Evolutionary conservation across 1,140 invertebrate species (phyloP).

Genomic region (Mylabris phalerata): DNA sequence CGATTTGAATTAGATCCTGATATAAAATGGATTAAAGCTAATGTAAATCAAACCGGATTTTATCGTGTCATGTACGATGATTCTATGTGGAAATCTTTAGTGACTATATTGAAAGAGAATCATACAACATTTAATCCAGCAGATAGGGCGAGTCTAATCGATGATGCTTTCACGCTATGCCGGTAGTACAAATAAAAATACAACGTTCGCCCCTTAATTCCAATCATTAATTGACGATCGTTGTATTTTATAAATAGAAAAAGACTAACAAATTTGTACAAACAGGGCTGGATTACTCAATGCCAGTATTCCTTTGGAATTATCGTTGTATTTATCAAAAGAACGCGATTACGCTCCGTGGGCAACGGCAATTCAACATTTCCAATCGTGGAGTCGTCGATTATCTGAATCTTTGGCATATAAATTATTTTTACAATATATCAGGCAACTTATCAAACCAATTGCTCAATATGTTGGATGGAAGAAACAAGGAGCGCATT

Average conservation of each 20-base stretch:
- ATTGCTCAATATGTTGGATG: conserved; percentile 58
- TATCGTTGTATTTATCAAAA: conserved; percentile 62
- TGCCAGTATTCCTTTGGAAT: conserved; percentile 57
- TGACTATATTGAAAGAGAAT: conserved; percentile 59
- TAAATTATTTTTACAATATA: conserved; percentile 56
- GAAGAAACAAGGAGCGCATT: conserved; percentile 58
- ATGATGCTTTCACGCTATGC: conserved; percentile 70
- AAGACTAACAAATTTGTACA: neutral
- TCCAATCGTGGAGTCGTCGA: conserved; percentile 59
- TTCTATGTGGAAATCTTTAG: conserved; percentile 67
- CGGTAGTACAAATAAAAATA: conserved; percentile 42
- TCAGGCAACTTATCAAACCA: conserved; percentile 53
- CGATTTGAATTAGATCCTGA: conserved; percentile 56
- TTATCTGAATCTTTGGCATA: conserved; percentile 60
- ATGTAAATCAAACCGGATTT: conserved; percentile 80
- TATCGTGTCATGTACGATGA: conserved; percentile 81
- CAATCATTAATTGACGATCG: conserved; percentile 1
- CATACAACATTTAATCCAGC: conserved; percentile 61
- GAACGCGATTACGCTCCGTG: conserved; percentile 71
- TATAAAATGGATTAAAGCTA: conserved; percentile 76
- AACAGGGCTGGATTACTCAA: conserved; percentile 63
- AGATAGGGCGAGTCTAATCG: conserved; percentile 67
- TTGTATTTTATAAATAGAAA: conserved; percentile 1
- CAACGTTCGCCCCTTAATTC: neutral
- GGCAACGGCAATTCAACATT: conserved; percentile 62